Evolutionary conservation across 2,797 vertebrate species (phyloP).

Genomic region (Dromococcyx pavoninus): DNA sequence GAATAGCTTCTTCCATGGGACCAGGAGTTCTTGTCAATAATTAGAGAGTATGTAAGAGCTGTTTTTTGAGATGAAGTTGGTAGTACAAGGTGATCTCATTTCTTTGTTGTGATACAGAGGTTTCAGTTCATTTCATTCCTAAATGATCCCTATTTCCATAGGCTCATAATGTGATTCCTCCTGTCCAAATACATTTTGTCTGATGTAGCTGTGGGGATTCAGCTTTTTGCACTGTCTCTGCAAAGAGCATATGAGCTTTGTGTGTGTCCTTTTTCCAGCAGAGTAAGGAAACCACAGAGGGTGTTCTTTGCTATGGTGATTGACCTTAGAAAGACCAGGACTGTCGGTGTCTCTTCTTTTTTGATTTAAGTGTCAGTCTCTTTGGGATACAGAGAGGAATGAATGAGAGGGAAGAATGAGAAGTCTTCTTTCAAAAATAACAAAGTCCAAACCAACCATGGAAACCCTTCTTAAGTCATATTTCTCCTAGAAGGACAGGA

Average conservation of each 20-base stretch:
- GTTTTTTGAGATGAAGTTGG: neutral
- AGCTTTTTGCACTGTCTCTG: neutral
- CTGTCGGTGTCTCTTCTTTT: neutral
- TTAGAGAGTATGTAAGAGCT: neutral
- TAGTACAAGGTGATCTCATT: neutral
- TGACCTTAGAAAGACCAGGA: neutral
- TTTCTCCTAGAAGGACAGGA: neutral
- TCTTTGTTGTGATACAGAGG: neutral
- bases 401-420: slow-evolving; percentile 1
- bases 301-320: neutral
- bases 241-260: neutral
- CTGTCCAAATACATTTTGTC: neutral
- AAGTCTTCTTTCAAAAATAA: slow-evolving; percentile 11
- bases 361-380: neutral
- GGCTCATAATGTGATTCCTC: neutral
- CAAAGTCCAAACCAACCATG: neutral
- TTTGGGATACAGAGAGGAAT: neutral
- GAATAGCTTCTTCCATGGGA: neutral
- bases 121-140: neutral
- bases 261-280: neutral
- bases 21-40: neutral
- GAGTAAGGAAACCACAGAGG: neutral
- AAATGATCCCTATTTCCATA: neutral
- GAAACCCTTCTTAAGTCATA: neutral
- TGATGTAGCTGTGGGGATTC: neutral